Evolutionary conservation across 2,113 vertebrate species (phyloP), one percentile per base, ranked within the genome.

Genomic region (Potamarius usumacintae): DNA sequence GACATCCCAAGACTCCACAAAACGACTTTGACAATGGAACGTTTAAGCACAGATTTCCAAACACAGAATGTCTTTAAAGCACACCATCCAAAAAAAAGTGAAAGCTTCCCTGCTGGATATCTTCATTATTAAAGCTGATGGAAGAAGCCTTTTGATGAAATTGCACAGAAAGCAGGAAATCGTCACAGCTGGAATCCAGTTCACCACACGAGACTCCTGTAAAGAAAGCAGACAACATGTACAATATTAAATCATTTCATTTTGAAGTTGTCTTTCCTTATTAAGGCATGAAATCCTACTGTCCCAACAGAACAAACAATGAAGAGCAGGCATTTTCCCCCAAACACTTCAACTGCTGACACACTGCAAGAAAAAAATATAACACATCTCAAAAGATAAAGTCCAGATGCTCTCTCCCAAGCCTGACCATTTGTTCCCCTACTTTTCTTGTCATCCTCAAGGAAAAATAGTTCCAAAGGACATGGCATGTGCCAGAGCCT

Each of bases 151-250:
- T 67, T 87, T 85, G 74, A 72, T 78, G 48, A 58, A 80, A 86
- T 92, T 87, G 88, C 85, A 88, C 89, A 92, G 91, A 84, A 92
- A 65, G 90, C 90, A 89, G 72, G 91, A 71, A 88, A 89, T 94
- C 93, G 94, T 95, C 94, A 94, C 94, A 94, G 93, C 92, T 89
- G 89, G 90, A 93, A 92, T 94, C 93, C 92, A 94, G 93, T 90
- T 88, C 91, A 93, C 91, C 93, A 91, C 92, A 84, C 22, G 89
- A 85, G 90, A 89, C 87, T 91, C 94, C 94, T 95, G 92, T 83
- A 80, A 85, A 87, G 85, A 93, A 86, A 92, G 80, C 85, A 92
- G 9, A 91, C 52, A 80, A 83, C 20, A 79, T 83, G 62, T 25
- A 8, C 80, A 48, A 58, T 34, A 42, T 60, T 42, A 11, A 60